Percentiles rank a stretch among this genome's conserved stretches.
phyloP scores from a whole-genome alignment of 2,113 vertebrate species.

The Erpornis zantholeuca region DNA sequence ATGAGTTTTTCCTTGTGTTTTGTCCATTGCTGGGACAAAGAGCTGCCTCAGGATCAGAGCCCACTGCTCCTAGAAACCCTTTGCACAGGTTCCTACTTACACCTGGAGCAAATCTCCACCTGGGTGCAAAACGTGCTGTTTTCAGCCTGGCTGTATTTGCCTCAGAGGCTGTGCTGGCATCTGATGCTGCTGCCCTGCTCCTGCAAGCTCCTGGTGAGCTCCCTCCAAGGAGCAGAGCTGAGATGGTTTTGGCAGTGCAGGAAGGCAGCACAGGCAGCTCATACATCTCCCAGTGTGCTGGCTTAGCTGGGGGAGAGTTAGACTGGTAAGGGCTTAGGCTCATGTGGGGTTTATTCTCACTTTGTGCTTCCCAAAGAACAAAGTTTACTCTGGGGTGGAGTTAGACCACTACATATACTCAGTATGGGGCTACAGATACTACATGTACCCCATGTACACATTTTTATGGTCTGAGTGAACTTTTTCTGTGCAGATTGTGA shows the following conservation, averaged over 20 bases:
- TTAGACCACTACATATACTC: neutral
- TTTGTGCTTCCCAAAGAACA: neutral
- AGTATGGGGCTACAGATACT: neutral
- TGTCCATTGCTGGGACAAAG: rapidly evolving
- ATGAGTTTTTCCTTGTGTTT: neutral
- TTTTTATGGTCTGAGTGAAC: neutral
- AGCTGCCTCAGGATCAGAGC: neutral
- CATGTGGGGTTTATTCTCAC: neutral
- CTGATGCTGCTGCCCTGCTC: neutral
- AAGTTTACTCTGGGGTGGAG: neutral
- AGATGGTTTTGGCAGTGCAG: neutral
- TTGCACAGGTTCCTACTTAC: neutral
- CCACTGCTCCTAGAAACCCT: neutral
- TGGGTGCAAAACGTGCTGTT: neutral
- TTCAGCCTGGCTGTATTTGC: neutral
- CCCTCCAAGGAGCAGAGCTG: neutral
- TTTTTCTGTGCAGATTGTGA: neutral
- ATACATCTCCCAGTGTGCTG: neutral
- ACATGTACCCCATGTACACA: neutral
- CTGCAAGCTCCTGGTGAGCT: neutral
- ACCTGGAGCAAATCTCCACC: neutral
- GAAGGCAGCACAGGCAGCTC: neutral
- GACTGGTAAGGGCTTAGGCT: too few species aligned
- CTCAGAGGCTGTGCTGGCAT: rapidly evolving
- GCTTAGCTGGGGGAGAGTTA: neutral